Base-by-base conservation (phyloP, 2,888 invertebrate genomes). In the Synergus umbraculus region DNA sequence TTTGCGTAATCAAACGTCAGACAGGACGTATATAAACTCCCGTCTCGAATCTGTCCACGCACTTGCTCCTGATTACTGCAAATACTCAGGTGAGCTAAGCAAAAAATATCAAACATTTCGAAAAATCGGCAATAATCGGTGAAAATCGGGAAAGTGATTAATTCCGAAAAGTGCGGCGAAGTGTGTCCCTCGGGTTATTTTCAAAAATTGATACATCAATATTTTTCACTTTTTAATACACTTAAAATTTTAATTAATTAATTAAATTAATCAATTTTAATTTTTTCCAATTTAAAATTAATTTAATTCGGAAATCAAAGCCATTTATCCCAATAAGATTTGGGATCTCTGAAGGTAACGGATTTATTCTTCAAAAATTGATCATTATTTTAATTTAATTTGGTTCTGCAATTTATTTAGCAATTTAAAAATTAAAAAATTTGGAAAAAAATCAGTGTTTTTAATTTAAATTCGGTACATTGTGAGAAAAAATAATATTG, bases 11-110 rank as follows among this genome's bases (percentile, higher is more conserved):
- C 83, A 86, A 85, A 84, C 83, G 82, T 85, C 86, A 79, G 84
- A 82, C 84, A 86, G 85, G 85, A 79, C 82, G 86, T 89, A 88
- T 88, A 90, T 90, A 91, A 90, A 86, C 86, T 83, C 86, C 84
- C 80, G 79, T 79, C 83, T 80, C 37, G 83, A 83, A 82, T 80
- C 80, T 77, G 76, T 82, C 80, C 81, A 82, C 81, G 82, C 86
- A 87, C 86, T 87, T 85, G 87, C 86, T 86, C 86, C 86, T 87
- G 86, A 87, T 86, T 86, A 86, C 84, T 83, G 85, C 85, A 82
- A 85, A 86, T 84, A 85, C 85, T 84, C 84, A 88, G 89, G 88
- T 89, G 87, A 88, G 87, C n/a, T 58, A 37, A 73, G n/a, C 46
- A 37, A 29, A 37, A 29, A 29, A 29, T 37, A 49, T 37, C 0